Evolutionary conservation across 2,113 vertebrate species (phyloP).

Genomic region (Lophochroa leadbeateri): DNA sequence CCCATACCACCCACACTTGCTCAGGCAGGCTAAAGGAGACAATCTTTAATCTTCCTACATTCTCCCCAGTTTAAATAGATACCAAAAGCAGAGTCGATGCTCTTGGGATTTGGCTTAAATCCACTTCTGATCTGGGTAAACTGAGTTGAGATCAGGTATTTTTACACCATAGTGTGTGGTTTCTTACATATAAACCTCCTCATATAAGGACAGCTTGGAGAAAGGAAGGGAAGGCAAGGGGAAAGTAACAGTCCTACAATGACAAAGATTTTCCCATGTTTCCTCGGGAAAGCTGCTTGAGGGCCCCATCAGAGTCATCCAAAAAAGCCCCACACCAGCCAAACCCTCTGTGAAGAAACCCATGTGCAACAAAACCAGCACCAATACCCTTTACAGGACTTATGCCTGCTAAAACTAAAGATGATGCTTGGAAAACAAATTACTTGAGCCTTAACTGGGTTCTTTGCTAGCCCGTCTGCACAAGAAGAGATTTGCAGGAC

Average conservation of each 20-base stretch:
- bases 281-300: not conserved
- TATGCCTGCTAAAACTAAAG: not conserved
- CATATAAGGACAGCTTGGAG: not conserved
- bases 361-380: not conserved
- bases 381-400: not conserved
- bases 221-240: not conserved
- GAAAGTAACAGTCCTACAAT: not conserved
- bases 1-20: not conserved
- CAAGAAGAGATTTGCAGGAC: not conserved
- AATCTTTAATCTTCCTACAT: not conserved
- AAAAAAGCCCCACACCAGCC: rapidly evolving
- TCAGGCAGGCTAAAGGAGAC: not conserved
- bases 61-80: not conserved
- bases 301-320: not conserved
- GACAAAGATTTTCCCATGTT: not conserved
- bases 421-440: not conserved
- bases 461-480: not conserved
- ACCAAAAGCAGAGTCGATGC: not conserved
- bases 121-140: not conserved
- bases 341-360: not conserved
- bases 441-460: not conserved
- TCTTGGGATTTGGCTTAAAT: not conserved
- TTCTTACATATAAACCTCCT: not conserved
- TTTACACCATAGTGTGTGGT: not conserved
- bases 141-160: not conserved